Evolutionary conservation across 1,140 invertebrate genomes (phyloP).

Genomic region (Bombus sylvicola): DNA sequence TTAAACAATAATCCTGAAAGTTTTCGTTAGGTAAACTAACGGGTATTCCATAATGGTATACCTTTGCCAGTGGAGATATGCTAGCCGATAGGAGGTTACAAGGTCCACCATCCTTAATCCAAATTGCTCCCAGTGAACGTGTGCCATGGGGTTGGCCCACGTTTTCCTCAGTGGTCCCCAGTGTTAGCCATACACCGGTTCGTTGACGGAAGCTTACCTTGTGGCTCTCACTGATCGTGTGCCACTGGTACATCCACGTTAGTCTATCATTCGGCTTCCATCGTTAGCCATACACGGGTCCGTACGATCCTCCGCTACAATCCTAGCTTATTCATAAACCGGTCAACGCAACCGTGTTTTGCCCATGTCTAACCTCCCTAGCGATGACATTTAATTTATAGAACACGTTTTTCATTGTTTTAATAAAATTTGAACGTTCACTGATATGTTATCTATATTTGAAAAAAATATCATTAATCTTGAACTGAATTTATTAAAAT

Average conservation of each 20-base stretch:
- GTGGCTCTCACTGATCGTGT: background rate
- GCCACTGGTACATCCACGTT: background rate
- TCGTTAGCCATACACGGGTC: background rate
- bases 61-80: background rate
- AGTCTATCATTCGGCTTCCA: background rate
- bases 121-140: background rate
- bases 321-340: conserved; percentile 5
- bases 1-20: background rate
- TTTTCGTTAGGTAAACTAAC: background rate
- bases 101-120: background rate
- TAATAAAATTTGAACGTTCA: background rate
- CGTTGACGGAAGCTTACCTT: background rate
- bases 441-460: too few species aligned
- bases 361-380: background rate
- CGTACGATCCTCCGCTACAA: background rate
- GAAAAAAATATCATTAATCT: too few species aligned
- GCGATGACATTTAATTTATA: background rate
- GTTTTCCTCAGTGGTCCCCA: background rate
- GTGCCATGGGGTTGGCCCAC: background rate
- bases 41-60: background rate
- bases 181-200: background rate
- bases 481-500: background rate
- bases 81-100: background rate
- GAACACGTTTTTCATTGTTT: background rate
- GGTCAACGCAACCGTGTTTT: background rate